Conservation (phyloP, 2,113 vertebrate species). For the Eulemur rufifrons region DNA sequence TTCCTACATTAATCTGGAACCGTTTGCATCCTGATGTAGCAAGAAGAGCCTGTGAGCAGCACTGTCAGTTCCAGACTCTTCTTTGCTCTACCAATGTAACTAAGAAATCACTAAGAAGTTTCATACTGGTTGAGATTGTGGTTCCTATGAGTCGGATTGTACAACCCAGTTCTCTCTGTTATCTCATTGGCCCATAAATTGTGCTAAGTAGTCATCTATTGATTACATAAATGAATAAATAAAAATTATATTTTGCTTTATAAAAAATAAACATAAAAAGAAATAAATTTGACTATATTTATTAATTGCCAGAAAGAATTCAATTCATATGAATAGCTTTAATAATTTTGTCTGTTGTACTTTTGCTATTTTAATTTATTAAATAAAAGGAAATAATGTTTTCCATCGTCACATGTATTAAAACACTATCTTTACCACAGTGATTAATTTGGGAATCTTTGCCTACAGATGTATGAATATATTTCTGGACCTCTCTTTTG, state of each 20-base stretch:
- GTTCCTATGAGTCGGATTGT: not conserved
- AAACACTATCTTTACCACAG: not conserved
- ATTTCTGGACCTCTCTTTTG: not conserved
- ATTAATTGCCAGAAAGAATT: not conserved
- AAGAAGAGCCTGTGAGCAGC: not conserved
- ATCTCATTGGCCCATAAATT: not conserved
- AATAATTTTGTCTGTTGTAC: not conserved
- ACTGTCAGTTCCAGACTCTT: not conserved
- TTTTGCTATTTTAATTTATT: not conserved
- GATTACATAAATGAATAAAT: not conserved
- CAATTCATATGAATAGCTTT: not conserved
- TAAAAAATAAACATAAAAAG: not conserved
- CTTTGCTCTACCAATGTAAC: not conserved
- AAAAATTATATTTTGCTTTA: not conserved
- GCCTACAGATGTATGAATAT: not conserved
- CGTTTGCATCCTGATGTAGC: not conserved
- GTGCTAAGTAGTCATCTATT: not conserved
- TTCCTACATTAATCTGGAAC: not conserved
- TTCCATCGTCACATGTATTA: not conserved
- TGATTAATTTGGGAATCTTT: not conserved
- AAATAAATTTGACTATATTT: not conserved
- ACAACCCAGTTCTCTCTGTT: not conserved
- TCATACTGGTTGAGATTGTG: not conserved
- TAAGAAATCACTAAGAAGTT: not conserved
- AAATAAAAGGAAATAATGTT: not conserved